These are phyloP conservation scores for Paraescarpia echinospica DNA, from an alignment of 1,140 invertebrate species.

Conservation along the genomic window DNA sequence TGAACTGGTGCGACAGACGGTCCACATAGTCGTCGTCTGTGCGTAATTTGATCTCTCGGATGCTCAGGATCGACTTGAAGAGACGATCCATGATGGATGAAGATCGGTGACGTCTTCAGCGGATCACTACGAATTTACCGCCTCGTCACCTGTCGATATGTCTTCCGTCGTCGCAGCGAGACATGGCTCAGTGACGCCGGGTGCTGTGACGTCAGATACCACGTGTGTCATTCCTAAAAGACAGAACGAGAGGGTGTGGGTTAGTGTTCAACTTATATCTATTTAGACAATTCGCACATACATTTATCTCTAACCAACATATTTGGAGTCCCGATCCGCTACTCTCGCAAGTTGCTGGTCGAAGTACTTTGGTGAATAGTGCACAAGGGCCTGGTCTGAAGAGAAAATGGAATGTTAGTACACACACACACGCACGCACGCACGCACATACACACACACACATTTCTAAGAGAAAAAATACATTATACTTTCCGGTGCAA, in stretches of 20 bases:
- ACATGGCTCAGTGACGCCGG: background rate
- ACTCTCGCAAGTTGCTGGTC: too few species aligned
- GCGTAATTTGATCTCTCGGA: constrained; percentile 27
- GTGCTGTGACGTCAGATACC: background rate
- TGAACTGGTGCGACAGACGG: constrained; percentile 59
- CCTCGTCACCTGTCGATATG: background rate
- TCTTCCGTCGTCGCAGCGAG: background rate
- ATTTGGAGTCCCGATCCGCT: background rate
- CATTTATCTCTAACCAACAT: background rate
- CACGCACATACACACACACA: too few species aligned
- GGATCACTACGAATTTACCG: background rate
- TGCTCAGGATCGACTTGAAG: constrained; percentile 31
- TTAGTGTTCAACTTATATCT: background rate
- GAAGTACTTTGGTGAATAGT: too few species aligned
- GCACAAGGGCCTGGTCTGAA: too few species aligned
- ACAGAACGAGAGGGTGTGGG: background rate
- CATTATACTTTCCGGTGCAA: background rate
- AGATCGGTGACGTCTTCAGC: background rate
- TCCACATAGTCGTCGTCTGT: constrained; percentile 63
- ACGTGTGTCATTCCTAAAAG: background rate
- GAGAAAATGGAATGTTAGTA: too few species aligned
- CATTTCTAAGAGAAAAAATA: too few species aligned
- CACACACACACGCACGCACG: too few species aligned
- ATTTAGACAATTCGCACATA: too few species aligned
- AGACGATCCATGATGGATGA: constrained; percentile 30